These are phyloP conservation scores for Sebastes dallii DNA, from an alignment of 2,797 vertebrate genomes.

Conservation along the genomic window DNA sequence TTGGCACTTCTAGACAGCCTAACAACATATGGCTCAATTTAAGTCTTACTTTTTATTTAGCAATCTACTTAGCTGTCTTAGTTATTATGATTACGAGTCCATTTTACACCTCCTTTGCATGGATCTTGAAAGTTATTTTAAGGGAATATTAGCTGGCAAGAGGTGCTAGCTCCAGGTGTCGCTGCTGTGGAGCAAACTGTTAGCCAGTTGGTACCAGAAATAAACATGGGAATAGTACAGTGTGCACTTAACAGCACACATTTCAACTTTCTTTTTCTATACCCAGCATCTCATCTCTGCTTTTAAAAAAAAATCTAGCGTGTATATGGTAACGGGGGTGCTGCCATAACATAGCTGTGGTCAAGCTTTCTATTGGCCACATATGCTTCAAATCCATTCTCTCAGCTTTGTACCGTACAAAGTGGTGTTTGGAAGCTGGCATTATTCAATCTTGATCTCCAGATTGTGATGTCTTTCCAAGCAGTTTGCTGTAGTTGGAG, in stretches of 20 bases:
- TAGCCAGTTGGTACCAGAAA: constrained; percentile 55
- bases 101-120: constrained; percentile 57
- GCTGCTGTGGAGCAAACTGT: constrained; percentile 39
- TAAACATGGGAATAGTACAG: constrained; percentile 29
- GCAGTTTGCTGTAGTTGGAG: constrained; percentile 24
- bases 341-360: constrained; percentile 32
- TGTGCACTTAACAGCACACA: constrained; percentile 14
- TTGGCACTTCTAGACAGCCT: constrained; percentile 26
- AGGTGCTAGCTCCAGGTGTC: constrained; percentile 51
- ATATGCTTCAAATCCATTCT: constrained; percentile 28
- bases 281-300: neutral
- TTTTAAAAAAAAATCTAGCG: constrained; percentile 8
- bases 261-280: constrained; percentile 15
- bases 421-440: constrained; percentile 17
- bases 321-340: neutral
- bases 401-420: constrained; percentile 1
- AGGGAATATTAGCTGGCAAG: constrained; percentile 59
- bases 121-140: constrained; percentile 59
- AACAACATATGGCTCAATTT: constrained; percentile 43
- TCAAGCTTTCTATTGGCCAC: constrained; percentile 19
- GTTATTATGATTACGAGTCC: constrained; percentile 42
- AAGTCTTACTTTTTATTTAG: constrained; percentile 48
- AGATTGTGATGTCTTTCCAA: constrained; percentile 53
- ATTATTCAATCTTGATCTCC: constrained; percentile 47
- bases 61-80: constrained; percentile 43